phyloP scores from a whole-genome alignment of 2,113 vertebrate species.

The Romanogobio albipinnatus region DNA sequence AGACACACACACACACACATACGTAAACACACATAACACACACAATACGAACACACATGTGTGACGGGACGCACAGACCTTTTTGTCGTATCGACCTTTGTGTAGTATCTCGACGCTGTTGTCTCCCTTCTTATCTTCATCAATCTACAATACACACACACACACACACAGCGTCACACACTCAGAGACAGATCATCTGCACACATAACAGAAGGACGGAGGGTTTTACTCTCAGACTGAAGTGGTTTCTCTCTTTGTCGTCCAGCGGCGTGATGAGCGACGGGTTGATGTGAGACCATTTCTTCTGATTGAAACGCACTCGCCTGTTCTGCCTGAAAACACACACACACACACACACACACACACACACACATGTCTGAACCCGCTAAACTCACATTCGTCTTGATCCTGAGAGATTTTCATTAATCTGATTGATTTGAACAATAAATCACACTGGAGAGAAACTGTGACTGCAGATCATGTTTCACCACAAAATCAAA shows the following conservation, averaged over 20 bases:
- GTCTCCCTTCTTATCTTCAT: slow-evolving; percentile 90
- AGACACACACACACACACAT: background rate
- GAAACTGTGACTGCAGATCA: too few species aligned
- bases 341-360: background rate
- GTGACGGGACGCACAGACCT: slow-evolving; percentile 74
- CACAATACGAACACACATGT: background rate
- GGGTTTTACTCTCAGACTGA: slow-evolving; percentile 87
- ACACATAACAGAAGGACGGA: background rate
- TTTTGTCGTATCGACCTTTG: slow-evolving; percentile 92
- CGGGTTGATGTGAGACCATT: slow-evolving; percentile 90
- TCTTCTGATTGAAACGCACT: slow-evolving; percentile 82
- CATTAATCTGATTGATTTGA: too few species aligned
- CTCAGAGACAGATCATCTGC: background rate
- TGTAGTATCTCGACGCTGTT: slow-evolving; percentile 77
- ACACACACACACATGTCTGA: too few species aligned
- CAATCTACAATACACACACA: slow-evolving; percentile 79
- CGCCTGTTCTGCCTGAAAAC: slow-evolving; percentile 85
- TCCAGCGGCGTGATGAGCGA: slow-evolving; percentile 87
- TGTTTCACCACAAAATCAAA: too few species aligned
- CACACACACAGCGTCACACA: background rate
- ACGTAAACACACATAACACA: background rate
- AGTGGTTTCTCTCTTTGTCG: slow-evolving; percentile 77
- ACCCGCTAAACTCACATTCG: too few species aligned
- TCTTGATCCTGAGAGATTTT: too few species aligned
- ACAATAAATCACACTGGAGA: too few species aligned